Conservation (phyloP, 2,797 vertebrate species). For the Smutsia gigantea region DNA sequence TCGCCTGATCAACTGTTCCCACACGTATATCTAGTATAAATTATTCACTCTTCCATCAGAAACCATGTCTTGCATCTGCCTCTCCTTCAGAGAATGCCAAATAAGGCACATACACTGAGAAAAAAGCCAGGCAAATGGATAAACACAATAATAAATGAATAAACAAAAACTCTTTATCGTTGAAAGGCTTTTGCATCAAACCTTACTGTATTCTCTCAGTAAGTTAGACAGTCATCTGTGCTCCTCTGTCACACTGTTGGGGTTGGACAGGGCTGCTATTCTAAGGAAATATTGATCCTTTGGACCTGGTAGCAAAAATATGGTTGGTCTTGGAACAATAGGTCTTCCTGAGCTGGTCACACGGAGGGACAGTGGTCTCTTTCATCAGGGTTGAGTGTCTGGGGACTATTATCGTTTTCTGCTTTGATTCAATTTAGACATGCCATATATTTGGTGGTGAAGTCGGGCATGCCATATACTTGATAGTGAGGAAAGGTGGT, state of each 20-base stretch:
- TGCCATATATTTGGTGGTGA: neutral
- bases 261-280: neutral
- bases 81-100: neutral
- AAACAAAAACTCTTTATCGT: neutral
- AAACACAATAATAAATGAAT: neutral
- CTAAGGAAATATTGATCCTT: neutral
- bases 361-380: neutral
- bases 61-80: neutral
- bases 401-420: neutral
- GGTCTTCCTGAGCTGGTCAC: neutral
- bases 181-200: neutral
- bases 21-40: neutral
- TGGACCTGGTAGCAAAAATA: neutral
- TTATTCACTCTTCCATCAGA: constrained; percentile 28
- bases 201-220: neutral
- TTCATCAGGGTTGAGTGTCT: neutral
- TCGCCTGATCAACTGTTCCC: neutral
- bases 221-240: neutral
- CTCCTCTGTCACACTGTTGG: neutral
- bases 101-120: neutral
- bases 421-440: neutral
- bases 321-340: neutral
- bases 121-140: neutral
- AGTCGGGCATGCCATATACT: neutral
- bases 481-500: neutral